phyloP scores from a whole-genome alignment of 2,797 vertebrate genomes.

The Synanceia verrucosa region DNA sequence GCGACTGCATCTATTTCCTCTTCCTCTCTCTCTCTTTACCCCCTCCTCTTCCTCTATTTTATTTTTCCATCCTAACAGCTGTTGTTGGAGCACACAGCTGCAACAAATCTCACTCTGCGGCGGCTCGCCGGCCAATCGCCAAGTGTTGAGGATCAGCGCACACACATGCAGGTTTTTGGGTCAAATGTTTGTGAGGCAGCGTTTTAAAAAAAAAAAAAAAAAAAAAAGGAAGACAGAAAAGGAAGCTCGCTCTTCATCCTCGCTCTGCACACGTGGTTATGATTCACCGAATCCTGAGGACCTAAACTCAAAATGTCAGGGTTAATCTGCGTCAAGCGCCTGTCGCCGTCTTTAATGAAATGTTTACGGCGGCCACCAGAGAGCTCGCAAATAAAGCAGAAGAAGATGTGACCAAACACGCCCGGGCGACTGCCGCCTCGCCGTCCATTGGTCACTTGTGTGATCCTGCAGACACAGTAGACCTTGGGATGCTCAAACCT shows the following conservation, averaged over 20 bases:
- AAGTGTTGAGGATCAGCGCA: constrained; percentile 38
- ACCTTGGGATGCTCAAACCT: too few species aligned
- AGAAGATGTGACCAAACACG: neutral
- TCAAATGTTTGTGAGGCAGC: constrained; percentile 6
- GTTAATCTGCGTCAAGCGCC: constrained; percentile 47
- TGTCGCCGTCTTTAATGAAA: constrained; percentile 38
- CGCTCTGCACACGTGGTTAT: constrained; percentile 43
- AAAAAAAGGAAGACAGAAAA: neutral
- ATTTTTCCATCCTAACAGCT: constrained; percentile 65
- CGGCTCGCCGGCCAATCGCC: constrained; percentile 47
- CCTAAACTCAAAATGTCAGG: constrained; percentile 64
- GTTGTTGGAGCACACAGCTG: constrained; percentile 64
- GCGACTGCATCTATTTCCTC: neutral
- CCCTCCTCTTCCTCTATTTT: neutral
- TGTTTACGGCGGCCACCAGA: constrained; percentile 20
- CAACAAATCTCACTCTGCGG: constrained; percentile 38
- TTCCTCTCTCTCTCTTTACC: neutral
- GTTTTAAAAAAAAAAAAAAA: constrained; percentile 8
- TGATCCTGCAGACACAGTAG: neutral
- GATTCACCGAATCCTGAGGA: constrained; percentile 65
- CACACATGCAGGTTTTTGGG: constrained; percentile 1
- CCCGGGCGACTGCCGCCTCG: neutral
- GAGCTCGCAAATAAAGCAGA: constrained; percentile 1
- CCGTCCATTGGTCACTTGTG: constrained; percentile 9
- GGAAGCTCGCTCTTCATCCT: constrained; percentile 16